phyloP scores from a whole-genome alignment of 2,888 invertebrate genomes.

The Unio delphinus region DNA sequence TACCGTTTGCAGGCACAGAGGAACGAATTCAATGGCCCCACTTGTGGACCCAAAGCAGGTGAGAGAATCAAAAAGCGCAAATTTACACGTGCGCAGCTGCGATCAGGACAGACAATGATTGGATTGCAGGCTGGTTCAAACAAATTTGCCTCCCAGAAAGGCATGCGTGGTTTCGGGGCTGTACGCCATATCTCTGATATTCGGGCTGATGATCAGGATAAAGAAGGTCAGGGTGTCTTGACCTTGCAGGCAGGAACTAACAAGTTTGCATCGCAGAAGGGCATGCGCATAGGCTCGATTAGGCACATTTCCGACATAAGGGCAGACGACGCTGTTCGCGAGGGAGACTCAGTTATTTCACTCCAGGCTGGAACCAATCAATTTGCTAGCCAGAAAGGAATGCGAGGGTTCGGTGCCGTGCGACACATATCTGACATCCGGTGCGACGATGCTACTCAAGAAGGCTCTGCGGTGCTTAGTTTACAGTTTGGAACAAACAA shows the following conservation, averaged over 20 bases:
- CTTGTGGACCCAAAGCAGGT: conserved; percentile 64
- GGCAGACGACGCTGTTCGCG: conserved; percentile 59
- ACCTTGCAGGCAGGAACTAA: conserved; percentile 65
- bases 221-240: conserved; percentile 42
- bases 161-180: conserved; percentile 62
- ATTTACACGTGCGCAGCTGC: conserved; percentile 62
- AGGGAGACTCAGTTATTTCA: conserved; percentile 59
- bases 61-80: conserved; percentile 38
- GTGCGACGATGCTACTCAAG: conserved; percentile 54
- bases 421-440: conserved; percentile 68
- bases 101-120: conserved; percentile 56
- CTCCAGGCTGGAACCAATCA: conserved; percentile 68
- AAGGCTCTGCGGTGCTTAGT: conserved; percentile 54
- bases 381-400: conserved; percentile 67
- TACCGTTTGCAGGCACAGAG: conserved; percentile 61
- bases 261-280: conserved; percentile 63
- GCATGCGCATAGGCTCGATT: conserved; percentile 50
- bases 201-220: conserved; percentile 55
- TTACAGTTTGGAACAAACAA: conserved; percentile 66
- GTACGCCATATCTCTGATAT: conserved; percentile 67
- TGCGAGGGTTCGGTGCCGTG: conserved; percentile 63
- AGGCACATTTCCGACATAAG: conserved; percentile 68
- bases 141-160: conserved; percentile 67
- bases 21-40: conserved; percentile 62
- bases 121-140: conserved; percentile 67